These are phyloP conservation scores for Serilophus lunatus DNA, from an alignment of 2,113 vertebrate species.

Conservation along the genomic window DNA sequence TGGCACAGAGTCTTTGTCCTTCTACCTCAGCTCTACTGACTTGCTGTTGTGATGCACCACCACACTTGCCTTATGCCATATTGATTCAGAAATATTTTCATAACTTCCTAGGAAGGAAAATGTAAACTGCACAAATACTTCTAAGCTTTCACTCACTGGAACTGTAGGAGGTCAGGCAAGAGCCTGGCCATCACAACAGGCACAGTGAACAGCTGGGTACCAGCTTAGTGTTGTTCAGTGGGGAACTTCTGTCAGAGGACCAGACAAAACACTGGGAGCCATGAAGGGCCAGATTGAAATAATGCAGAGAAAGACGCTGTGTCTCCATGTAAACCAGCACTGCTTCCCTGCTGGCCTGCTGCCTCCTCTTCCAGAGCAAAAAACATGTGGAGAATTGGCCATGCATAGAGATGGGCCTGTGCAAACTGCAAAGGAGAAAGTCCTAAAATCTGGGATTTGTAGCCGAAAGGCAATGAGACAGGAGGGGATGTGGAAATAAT, in stretches of 20 bases:
- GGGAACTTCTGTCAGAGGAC: neutral
- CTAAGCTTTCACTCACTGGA: neutral
- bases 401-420: neutral
- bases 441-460: neutral
- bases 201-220: neutral
- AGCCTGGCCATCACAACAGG: neutral
- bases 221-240: neutral
- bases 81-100: neutral
- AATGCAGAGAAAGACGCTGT: neutral
- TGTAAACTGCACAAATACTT: neutral
- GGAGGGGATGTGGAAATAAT: neutral
- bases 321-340: neutral
- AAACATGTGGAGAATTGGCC: accelerated
- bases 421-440: neutral
- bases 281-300: neutral
- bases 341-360: neutral
- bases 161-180: neutral
- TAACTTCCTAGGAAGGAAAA: neutral
- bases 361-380: neutral
- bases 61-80: neutral
- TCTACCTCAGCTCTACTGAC: neutral
- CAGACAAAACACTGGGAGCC: neutral
- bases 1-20: neutral
- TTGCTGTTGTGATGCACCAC: neutral
- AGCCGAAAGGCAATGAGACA: neutral